phyloP scores from a whole-genome alignment of 2,797 vertebrate species.

The Sternarchorhynchus goeldii region DNA sequence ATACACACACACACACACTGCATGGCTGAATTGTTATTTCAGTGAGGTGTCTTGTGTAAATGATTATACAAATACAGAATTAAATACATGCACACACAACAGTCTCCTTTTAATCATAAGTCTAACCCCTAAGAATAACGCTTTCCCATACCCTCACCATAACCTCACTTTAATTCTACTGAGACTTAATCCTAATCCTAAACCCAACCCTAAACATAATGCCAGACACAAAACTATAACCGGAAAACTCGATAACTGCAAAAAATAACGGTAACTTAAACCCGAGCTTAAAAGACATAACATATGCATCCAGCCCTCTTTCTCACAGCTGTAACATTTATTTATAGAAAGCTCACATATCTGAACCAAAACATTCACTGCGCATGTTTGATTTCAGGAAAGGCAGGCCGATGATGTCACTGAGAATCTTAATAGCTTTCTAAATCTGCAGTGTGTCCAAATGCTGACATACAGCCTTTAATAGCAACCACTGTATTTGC shows the following conservation, averaged over 20 bases:
- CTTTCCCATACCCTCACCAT: not conserved
- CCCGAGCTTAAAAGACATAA: not conserved
- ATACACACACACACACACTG: not conserved
- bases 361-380: slow-evolving; percentile 17
- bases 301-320: not conserved
- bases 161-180: not conserved
- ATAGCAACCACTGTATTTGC: slow-evolving; percentile 3
- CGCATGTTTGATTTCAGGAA: slow-evolving; percentile 4
- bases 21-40: too few relatives aligned
- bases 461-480: slow-evolving; percentile 6
- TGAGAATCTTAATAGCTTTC: not conserved
- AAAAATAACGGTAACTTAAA: too few relatives aligned
- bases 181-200: not conserved
- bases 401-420: not conserved
- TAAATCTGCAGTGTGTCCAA: slow-evolving; percentile 28
- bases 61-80: too few relatives aligned
- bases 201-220: too few relatives aligned
- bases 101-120: not conserved
- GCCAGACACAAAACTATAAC: too few relatives aligned
- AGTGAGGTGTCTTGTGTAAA: too few relatives aligned
- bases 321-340: slow-evolving; percentile 2
- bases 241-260: too few relatives aligned
- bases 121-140: too few relatives aligned
- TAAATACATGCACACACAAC: too few relatives aligned
- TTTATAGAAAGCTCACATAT: slow-evolving; percentile 26